Conservation (phyloP, 2,797 vertebrate species). For the Tokudaia muenninki region DNA sequence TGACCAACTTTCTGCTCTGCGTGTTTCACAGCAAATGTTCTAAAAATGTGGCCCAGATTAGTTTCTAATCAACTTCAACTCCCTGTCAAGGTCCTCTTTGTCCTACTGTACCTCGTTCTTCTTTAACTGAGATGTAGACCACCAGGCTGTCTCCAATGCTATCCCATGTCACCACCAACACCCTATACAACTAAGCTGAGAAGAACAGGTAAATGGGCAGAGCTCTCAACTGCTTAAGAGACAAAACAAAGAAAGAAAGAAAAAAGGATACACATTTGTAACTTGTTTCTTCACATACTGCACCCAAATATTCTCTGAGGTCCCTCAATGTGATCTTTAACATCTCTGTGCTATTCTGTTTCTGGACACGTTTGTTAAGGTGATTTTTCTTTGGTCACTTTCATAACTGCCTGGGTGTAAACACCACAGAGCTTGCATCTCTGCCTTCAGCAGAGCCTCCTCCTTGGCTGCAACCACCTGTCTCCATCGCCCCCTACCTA, state of each 20-base stretch:
- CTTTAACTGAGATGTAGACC: not conserved
- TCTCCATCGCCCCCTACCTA: not conserved
- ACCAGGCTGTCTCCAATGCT: not conserved
- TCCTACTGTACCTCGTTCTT: not conserved
- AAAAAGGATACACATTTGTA: not conserved
- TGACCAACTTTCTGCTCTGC: not conserved
- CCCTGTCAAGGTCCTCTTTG: slow-evolving; percentile 25
- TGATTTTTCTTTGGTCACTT: not conserved
- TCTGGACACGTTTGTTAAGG: not conserved
- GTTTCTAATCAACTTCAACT: not conserved
- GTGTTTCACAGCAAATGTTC: not conserved
- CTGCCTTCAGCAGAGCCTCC: not conserved
- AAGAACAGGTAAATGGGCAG: not conserved
- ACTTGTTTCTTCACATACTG: not conserved
- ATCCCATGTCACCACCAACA: not conserved
- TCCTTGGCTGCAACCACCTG: not conserved
- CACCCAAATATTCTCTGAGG: not conserved
- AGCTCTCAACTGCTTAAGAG: not conserved
- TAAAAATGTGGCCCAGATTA: not conserved
- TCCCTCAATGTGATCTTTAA: not conserved
- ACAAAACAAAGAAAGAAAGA: not conserved
- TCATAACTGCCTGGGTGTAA: not conserved
- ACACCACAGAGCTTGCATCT: too few relatives aligned
- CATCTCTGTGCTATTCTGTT: not conserved
- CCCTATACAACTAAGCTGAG: not conserved